Percentiles rank a stretch among this genome's conserved stretches.
Evolutionary conservation across 2,888 invertebrate genomes (phyloP).

Genomic region (Coenonympha glycerion): DNA sequence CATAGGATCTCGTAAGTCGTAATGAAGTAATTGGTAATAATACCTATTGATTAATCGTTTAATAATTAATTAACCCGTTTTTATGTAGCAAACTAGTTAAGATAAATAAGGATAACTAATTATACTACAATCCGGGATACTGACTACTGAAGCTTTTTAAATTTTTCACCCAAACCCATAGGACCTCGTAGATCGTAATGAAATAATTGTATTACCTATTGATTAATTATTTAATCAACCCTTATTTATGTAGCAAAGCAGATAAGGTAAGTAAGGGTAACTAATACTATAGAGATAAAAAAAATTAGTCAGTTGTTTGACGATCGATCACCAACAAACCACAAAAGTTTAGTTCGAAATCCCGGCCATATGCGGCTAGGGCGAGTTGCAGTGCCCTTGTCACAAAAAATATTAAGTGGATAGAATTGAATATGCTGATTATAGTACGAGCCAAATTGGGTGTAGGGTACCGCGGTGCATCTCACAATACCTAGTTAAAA

Average conservation of each 20-base stretch:
- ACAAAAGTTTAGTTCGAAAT: conserved; percentile 38
- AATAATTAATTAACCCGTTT: background rate
- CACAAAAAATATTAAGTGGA: conserved; percentile 56
- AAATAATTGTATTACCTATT: no score
- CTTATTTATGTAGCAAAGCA: no score
- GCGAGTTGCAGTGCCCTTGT: conserved; percentile 62
- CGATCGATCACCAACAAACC: conserved; percentile 24
- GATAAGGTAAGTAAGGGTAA: no score
- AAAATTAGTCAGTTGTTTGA: conserved; percentile 22
- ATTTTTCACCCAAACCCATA: no score
- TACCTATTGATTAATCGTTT: background rate
- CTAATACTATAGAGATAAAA: background rate
- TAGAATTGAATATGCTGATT: conserved; percentile 69
- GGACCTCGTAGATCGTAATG: no score
- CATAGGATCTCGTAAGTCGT: no score
- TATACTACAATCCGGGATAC: no score
- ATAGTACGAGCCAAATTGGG: conserved; percentile 39
- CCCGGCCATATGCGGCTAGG: conserved; percentile 55
- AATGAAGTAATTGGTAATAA: no score
- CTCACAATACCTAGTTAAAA: conserved; percentile 60
- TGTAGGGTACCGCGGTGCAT: conserved; percentile 26
- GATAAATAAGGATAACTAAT: no score
- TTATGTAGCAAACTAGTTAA: no score
- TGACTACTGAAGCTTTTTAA: no score
- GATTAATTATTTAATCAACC: background rate